Evolutionary conservation across 2,797 vertebrate genomes (phyloP).

Genomic region (Rhabdophis nuchalis): DNA sequence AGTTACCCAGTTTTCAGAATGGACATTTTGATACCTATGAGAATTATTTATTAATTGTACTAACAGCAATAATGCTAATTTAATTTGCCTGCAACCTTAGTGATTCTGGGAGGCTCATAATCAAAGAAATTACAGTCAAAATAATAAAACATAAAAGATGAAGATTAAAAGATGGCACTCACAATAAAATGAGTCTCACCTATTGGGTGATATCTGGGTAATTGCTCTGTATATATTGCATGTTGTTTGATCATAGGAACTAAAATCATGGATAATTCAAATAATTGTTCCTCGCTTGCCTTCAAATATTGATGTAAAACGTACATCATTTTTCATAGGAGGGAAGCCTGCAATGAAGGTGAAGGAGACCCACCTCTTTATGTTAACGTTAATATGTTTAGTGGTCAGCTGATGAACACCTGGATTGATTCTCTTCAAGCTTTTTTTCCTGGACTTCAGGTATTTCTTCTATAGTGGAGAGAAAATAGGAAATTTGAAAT

Average conservation of each 20-base stretch:
- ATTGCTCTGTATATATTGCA: neutral
- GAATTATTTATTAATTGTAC: neutral
- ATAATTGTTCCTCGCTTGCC: neutral
- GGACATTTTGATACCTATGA: neutral
- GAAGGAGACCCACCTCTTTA: conserved; percentile 96
- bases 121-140: neutral
- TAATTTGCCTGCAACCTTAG: neutral
- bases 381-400: conserved; percentile 98
- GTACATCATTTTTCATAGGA: conserved; percentile 63
- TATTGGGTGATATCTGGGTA: neutral
- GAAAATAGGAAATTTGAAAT: neutral
- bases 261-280: neutral
- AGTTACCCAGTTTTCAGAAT: neutral
- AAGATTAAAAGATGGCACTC: neutral
- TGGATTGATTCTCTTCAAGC: conserved; percentile 99
- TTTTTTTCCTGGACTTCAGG: conserved; percentile 98
- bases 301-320: neutral
- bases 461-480: conserved; percentile 34
- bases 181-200: neutral
- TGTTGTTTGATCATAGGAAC: neutral
- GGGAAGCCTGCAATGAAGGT: conserved; percentile 94
- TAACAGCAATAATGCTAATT: neutral
- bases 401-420: conserved; percentile 96
- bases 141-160: neutral
- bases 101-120: neutral